These are phyloP conservation scores for Eulithis testata DNA, from an alignment of 2,888 invertebrate species.

Conservation along the genomic window DNA sequence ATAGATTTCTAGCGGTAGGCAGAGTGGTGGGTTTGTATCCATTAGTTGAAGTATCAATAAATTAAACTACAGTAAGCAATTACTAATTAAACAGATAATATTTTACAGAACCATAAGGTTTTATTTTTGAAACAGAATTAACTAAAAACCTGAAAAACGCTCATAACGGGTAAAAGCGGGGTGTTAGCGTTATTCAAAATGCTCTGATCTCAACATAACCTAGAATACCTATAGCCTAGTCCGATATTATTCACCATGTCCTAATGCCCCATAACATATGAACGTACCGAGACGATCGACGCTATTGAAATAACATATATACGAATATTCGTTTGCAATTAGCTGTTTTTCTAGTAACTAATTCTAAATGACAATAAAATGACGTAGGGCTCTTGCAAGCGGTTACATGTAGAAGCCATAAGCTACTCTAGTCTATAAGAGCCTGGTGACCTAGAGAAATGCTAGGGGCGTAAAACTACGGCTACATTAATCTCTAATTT, in stretches of 20 bases:
- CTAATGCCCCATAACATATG: not conserved
- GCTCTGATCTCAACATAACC: conserved; percentile 11
- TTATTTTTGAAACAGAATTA: conserved; percentile 1
- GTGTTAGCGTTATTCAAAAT: conserved; percentile 1
- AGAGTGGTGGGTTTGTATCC: conserved; percentile 61
- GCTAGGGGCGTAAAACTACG: not conserved
- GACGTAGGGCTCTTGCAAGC: too few relatives aligned
- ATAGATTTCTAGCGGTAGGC: conserved; percentile 69
- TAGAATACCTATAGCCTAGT: conserved; percentile 24
- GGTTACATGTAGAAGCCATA: too few relatives aligned
- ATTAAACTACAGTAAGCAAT: conserved; percentile 24
- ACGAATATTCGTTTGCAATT: too few relatives aligned
- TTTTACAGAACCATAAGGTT: conserved; percentile 5
- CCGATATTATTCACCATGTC: conserved; percentile 21
- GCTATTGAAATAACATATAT: too few relatives aligned
- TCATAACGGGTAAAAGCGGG: not conserved
- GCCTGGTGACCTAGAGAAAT: too few relatives aligned
- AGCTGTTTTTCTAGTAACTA: too few relatives aligned
- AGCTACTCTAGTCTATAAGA: too few relatives aligned
- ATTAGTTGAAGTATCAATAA: conserved; percentile 28
- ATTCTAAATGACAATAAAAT: too few relatives aligned
- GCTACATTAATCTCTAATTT: conserved; percentile 7
- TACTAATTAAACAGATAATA: conserved; percentile 20
- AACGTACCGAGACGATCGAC: not conserved
- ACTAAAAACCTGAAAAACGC: not conserved